A percentile compares a stretch with the other conserved stretches of the same genome.
Evolutionary conservation across 2,113 vertebrate species (phyloP).

Genomic region (Genyomyrus donnyi): DNA sequence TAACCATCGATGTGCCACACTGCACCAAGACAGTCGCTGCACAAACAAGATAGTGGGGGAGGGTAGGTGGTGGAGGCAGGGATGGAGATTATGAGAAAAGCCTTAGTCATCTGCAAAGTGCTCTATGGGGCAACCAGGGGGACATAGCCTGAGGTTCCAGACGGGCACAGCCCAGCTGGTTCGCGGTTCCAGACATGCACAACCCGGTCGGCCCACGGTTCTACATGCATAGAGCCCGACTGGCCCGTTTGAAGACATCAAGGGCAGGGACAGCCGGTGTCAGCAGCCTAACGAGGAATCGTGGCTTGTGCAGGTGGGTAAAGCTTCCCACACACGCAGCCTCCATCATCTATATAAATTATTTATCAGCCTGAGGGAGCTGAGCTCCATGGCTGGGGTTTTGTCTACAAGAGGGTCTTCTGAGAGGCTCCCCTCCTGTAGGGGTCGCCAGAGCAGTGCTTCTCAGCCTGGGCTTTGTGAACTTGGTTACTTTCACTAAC

Average conservation of each 20-base stretch:
- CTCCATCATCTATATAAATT: constrained; percentile 9
- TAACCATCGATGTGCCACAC: constrained; percentile 19
- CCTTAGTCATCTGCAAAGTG: background rate
- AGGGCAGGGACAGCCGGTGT: background rate
- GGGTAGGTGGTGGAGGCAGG: background rate
- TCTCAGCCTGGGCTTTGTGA: background rate
- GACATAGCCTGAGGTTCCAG: background rate
- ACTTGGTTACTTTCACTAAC: background rate
- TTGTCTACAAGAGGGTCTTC: background rate
- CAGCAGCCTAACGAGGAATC: background rate
- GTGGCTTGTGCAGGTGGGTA: background rate
- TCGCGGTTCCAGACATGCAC: background rate
- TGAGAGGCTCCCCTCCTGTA: background rate
- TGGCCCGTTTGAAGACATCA: background rate
- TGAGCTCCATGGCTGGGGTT: background rate
- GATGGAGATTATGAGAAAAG: background rate
- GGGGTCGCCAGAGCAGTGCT: background rate
- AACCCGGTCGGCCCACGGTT: background rate
- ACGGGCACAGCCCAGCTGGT: background rate
- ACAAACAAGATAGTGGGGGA: background rate
- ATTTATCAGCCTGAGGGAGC: constrained; percentile 17
- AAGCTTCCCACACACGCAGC: background rate
- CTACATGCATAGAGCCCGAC: background rate
- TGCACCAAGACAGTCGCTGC: constrained; percentile 21
- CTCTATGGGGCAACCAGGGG: background rate